Conservation (phyloP, 2,113 vertebrate species). For the Xenus cinereus region DNA sequence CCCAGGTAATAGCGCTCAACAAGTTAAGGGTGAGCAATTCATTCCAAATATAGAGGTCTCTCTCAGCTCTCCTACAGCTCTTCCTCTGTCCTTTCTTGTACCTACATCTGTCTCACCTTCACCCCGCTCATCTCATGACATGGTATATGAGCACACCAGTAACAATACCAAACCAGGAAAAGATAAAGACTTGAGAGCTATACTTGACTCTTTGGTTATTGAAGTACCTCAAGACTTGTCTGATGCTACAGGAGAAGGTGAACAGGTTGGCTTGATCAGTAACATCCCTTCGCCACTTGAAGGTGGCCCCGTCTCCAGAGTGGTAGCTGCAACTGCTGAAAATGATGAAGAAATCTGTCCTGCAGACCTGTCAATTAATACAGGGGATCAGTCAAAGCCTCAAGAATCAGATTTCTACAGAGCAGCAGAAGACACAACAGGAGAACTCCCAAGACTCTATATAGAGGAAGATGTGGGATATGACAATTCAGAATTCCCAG, state of each 20-base stretch:
- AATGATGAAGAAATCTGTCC: slow-evolving; percentile 63
- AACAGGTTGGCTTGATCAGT: background rate
- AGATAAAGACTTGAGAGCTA: background rate
- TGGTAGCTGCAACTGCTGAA: slow-evolving; percentile 50
- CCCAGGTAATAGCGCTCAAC: slow-evolving; percentile 27
- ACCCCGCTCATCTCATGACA: background rate
- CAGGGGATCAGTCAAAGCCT: slow-evolving; percentile 44
- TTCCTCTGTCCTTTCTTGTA: slow-evolving; percentile 38
- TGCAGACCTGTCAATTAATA: slow-evolving; percentile 56
- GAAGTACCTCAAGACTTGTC: background rate
- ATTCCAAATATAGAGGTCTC: slow-evolving; percentile 29
- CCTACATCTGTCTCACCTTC: slow-evolving; percentile 33
- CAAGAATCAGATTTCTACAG: slow-evolving; percentile 35
- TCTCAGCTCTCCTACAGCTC: slow-evolving; percentile 19
- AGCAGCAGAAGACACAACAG: slow-evolving; percentile 23
- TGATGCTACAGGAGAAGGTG: background rate
- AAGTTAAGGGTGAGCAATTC: slow-evolving; percentile 53
- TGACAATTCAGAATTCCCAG: slow-evolving; percentile 18
- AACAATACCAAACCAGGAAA: slow-evolving; percentile 7
- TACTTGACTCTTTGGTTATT: background rate
- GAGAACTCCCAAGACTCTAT: slow-evolving; percentile 76
- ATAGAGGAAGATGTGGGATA: slow-evolving; percentile 79
- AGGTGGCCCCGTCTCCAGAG: background rate
- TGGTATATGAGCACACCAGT: background rate
- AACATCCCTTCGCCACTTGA: background rate